Evolutionary conservation across 2,797 vertebrate genomes (phyloP).

Genomic region (Aphelocoma californica): DNA sequence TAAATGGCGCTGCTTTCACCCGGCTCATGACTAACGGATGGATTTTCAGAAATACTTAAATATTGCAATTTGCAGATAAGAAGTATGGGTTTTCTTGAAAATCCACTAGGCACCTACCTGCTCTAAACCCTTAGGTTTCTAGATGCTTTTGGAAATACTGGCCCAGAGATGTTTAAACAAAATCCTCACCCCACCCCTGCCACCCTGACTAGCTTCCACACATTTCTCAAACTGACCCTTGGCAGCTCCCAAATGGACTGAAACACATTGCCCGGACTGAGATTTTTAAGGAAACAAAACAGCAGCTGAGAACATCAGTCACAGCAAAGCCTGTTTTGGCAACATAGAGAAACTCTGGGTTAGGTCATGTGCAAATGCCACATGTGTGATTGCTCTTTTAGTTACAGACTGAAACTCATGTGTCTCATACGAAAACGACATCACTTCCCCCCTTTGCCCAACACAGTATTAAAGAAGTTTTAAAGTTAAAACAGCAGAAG

Average conservation of each 20-base stretch:
- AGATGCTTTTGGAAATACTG: neutral
- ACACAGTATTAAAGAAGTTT: neutral
- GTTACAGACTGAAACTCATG: neutral
- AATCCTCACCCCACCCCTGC: neutral
- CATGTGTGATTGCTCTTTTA: neutral
- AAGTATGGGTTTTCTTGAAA: neutral
- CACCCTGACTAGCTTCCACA: neutral
- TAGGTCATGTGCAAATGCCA: slow-evolving; percentile 22
- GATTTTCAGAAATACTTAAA: neutral
- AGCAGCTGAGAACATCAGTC: slow-evolving; percentile 58
- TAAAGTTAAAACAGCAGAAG: neutral
- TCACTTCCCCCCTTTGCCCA: too few species aligned
- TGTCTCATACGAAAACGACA: neutral
- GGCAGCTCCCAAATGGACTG: neutral
- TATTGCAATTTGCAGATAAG: neutral
- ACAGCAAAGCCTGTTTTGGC: slow-evolving; percentile 27
- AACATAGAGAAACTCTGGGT: neutral
- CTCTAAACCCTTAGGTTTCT: neutral
- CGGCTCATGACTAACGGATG: rapidly evolving
- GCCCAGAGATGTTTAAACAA: neutral
- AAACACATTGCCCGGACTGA: rapidly evolving
- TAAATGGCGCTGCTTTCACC: neutral
- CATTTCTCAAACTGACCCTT: neutral
- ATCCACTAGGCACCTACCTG: neutral
- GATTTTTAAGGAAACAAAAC: slow-evolving; percentile 45